Percentiles rank a stretch among this genome's conserved stretches.
These are phyloP conservation scores for Cromileptes altivelis DNA, from an alignment of 2,113 vertebrate species.

Conservation along the genomic window DNA sequence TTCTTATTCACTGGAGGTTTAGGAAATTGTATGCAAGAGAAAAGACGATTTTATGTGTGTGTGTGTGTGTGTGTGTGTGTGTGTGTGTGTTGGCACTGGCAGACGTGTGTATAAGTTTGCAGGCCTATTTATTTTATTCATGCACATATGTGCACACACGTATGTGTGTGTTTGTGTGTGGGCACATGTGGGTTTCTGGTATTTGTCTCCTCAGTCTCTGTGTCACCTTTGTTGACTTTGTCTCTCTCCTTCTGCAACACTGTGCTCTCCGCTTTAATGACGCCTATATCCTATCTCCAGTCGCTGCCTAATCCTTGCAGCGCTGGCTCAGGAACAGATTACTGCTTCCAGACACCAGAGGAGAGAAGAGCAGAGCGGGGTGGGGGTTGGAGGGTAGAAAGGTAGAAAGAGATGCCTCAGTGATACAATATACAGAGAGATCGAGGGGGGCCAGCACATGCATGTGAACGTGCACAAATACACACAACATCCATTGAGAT, in stretches of 20 bases:
- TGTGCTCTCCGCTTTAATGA: slow-evolving; percentile 82
- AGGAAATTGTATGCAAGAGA: slow-evolving; percentile 50
- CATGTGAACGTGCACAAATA: slow-evolving; percentile 39
- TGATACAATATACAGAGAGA: slow-evolving; percentile 66
- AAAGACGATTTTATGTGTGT: slow-evolving; percentile 39
- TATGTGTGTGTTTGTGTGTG: background rate
- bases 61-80: too few species aligned
- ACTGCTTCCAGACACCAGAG: slow-evolving; percentile 82
- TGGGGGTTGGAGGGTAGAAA: slow-evolving; percentile 61
- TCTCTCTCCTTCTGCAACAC: slow-evolving; percentile 68
- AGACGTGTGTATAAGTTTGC: slow-evolving; percentile 21
- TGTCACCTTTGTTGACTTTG: slow-evolving; percentile 85
- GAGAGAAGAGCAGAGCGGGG: slow-evolving; percentile 66
- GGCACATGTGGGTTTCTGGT: slow-evolving; percentile 49
- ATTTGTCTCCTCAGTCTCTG: slow-evolving; percentile 52
- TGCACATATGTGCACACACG: slow-evolving; percentile 27
- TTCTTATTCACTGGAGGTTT: slow-evolving; percentile 63
- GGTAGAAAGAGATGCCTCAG: slow-evolving; percentile 62
- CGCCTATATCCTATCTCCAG: slow-evolving; percentile 84
- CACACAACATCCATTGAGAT: slow-evolving; percentile 5
- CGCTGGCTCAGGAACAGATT: slow-evolving; percentile 85
- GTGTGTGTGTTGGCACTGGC: slow-evolving; percentile 7
- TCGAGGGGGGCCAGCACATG: slow-evolving; percentile 40
- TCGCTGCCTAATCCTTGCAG: slow-evolving; percentile 84
- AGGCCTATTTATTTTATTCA: slow-evolving; percentile 47